Percentiles rank a stretch among this genome's conserved stretches.
Conservation (phyloP, 2,113 vertebrate species). For the Malaclemys terrapin region DNA sequence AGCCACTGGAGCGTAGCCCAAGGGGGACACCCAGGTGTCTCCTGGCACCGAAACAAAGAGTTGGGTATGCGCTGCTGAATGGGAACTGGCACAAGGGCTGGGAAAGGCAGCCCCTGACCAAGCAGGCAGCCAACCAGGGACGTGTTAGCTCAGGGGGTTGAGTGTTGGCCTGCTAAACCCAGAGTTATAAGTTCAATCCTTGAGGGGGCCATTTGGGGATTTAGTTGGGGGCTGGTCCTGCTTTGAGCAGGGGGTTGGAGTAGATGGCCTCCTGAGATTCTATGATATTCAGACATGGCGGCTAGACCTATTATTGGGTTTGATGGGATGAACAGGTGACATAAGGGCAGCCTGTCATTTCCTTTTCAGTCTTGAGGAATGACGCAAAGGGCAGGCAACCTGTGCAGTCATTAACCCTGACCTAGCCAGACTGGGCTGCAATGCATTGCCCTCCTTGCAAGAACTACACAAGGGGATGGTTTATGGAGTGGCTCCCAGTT, state of each 20-base stretch:
- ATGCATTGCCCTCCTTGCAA: not conserved
- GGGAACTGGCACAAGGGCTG: rapidly evolving
- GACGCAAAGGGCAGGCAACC: rapidly evolving
- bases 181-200: no score
- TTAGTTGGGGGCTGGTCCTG: no score
- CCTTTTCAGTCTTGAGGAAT: rapidly evolving
- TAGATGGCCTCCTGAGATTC: no score
- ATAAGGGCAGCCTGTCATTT: rapidly evolving
- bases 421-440: not conserved
- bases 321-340: rapidly evolving
- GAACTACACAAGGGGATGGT: not conserved
- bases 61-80: rapidly evolving
- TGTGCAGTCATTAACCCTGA: rapidly evolving
- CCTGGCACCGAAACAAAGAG: not conserved
- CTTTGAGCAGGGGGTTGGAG: no score
- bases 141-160: no score
- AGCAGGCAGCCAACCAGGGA: not conserved
- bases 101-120: rapidly evolving
- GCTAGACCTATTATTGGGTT: rapidly evolving
- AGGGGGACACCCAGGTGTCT: not conserved
- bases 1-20: not conserved
- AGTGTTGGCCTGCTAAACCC: no score
- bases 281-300: not conserved
- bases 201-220: no score
- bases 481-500: not conserved